A percentile compares a stretch with the other conserved stretches of the same genome.
phyloP scores from a whole-genome alignment of 2,113 vertebrate species.

The Scortum barcoo region DNA sequence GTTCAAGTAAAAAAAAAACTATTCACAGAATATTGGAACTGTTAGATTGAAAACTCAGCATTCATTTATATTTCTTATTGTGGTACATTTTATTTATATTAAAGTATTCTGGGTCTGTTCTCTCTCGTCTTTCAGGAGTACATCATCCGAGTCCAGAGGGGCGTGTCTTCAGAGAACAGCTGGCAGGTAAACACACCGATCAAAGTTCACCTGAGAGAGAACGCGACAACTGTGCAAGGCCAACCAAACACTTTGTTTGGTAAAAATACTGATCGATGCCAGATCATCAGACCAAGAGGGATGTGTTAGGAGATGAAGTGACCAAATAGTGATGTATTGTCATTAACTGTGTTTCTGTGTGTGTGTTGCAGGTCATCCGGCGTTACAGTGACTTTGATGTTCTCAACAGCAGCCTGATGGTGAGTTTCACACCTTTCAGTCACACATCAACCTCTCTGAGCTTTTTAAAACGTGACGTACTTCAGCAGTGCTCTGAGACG shows the following conservation, averaged over 20 bases:
- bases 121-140: conserved; percentile 89
- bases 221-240: background rate
- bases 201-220: background rate
- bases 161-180: conserved; percentile 93
- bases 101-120: background rate
- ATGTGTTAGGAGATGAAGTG: conserved; percentile 84
- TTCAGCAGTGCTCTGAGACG: too few relatives aligned
- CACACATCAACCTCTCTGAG: background rate
- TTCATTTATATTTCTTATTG: background rate
- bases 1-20: background rate
- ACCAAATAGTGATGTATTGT: background rate
- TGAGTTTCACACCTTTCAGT: conserved; percentile 78
- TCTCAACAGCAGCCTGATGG: conserved; percentile 95
- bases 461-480: background rate
- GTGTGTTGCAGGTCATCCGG: conserved; percentile 91
- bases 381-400: conserved; percentile 98
- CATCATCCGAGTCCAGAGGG: conserved; percentile 96
- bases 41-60: too few relatives aligned
- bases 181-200: conserved; percentile 92
- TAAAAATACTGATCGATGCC: background rate
- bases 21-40: too few relatives aligned
- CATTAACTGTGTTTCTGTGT: conserved; percentile 30
- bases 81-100: background rate
- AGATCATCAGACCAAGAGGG: background rate
- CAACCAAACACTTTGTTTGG: background rate